These are phyloP conservation scores for Chirona hameri DNA, from an alignment of 2,888 invertebrate genomes.

Conservation along the genomic window DNA sequence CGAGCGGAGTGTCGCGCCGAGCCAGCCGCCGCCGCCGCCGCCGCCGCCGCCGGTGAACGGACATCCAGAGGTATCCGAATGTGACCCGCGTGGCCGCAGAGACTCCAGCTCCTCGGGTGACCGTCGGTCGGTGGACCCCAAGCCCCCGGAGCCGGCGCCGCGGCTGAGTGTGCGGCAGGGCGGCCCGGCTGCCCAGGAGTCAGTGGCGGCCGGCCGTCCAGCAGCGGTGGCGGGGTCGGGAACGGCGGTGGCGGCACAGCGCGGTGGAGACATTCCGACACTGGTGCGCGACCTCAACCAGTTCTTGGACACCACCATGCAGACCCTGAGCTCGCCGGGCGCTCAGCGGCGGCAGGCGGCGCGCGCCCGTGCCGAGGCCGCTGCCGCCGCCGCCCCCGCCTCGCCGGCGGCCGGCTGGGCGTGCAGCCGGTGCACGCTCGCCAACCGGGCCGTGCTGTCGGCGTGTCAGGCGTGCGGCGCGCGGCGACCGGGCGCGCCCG, in stretches of 20 bases:
- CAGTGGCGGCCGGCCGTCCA: not conserved
- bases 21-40: not conserved
- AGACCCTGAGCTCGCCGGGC: slow-evolving; percentile 31
- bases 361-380: slow-evolving; percentile 42
- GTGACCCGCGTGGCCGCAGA: not conserved
- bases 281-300: slow-evolving; percentile 34
- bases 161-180: not conserved
- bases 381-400: slow-evolving; percentile 33
- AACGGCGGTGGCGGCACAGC: not conserved
- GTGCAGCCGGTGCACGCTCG: slow-evolving; percentile 54
- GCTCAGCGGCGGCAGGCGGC: slow-evolving; percentile 41
- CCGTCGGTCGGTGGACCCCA: not conserved
- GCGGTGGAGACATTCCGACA: slow-evolving; percentile 23
- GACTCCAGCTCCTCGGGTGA: not conserved
- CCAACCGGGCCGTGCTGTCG: slow-evolving; percentile 38
- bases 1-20: too few relatives aligned
- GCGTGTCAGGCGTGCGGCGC: slow-evolving; percentile 30
- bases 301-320: slow-evolving; percentile 33
- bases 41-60: not conserved
- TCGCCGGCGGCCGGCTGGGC: slow-evolving; percentile 38
- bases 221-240: not conserved
- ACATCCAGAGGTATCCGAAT: too few relatives aligned
- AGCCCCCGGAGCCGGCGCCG: not conserved
- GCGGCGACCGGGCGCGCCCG: not conserved
- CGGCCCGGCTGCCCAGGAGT: not conserved